Base-by-base conservation (phyloP, 2,797 vertebrate species). In the Presbytis comata region DNA sequence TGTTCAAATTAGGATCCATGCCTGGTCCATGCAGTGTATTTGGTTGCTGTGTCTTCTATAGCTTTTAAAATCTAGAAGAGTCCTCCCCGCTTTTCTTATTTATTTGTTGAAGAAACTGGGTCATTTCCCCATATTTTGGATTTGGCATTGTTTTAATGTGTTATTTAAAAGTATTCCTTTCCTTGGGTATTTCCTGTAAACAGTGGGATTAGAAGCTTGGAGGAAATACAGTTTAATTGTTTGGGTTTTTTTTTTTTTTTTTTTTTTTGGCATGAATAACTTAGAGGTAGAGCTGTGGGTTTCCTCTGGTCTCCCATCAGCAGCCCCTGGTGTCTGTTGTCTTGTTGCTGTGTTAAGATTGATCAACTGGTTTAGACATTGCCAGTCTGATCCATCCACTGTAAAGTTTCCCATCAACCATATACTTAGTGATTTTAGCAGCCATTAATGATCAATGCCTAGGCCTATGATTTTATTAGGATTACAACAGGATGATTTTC, bases 391-490 rank as follows among this genome's bases (percentile, higher is more conserved):
- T 36, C 48, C 8, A 0, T 79, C n/a, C 7, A 1, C 57, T 75
- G 61, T 12, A 6, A n/a, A 26, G 72, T 78, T 95, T 94, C 82
- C 90, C 84, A 78, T 95, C 70, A 80, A 44, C 44, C 39, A 0
- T 7, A 28, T 1, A 12, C 26, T 44, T 84, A 50, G 75, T 61
- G 95, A 85, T 91, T 57, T 91, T 57, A 96, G 39, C 74, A 72
- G 61, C 44, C 55, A 21, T 53, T 22, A 89, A 22, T 59, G 78
- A 92, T 81, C 82, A 70, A 3, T 89, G 90, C 75, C 19, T 14
- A 84, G 79, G 79, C 44, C 50, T 75, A 16, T 92, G 94, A 88
- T 95, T 96, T 95, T 85, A 96, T 90, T 95, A 81, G 55, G 33
- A 3, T n/a, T 39, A 41, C 61, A 78, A 79, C 50, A 74, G 19